Evolutionary conservation across 2,888 invertebrate genomes (phyloP), one percentile per base, ranked within the genome.

Genomic region (Drosophila mercatorum): DNA sequence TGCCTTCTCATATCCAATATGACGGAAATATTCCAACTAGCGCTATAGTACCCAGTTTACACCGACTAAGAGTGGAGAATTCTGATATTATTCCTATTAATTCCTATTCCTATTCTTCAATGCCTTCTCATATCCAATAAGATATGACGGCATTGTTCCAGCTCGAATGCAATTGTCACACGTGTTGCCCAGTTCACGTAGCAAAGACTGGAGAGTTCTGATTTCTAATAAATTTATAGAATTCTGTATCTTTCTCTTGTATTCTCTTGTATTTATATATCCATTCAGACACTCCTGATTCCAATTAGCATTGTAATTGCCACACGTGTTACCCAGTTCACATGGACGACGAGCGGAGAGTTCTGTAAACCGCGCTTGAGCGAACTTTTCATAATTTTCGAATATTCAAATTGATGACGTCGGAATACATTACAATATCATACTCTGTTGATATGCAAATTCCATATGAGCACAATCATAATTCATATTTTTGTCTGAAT

Each of bases 381-480:
- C 22, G 31, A 41, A 40, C 31, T 46, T 64, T 41, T 53, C 41
- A 72, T 49, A 22, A 34, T 44, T 57, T 58, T 46, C 14, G 2
- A 7, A 49, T 17, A 51, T 34, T 51, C 10, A 51, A 51, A 51
- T 43, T 68, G 22, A 46, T 60, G 40, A 60, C 34, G 64, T n/a
- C 60, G 28, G 28, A 51, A 67, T 65, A 43, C 31, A 63, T 59
- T 58, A 55, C 58, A 68, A 62, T 63, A 72, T 69, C 4, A 43
- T 34, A 62, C 61, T 52, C 61, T 34, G 34, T 53, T 22, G 14
- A 47, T 60, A 69, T 75, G 74, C 55, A 72, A 75, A 77, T 77
- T 44, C 46, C 11, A 14, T 28, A 55, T 34, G 22, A 61, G 40
- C 59, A 34, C 49, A 56, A 47, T 63, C 26, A 56, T 26, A 59